Evolutionary conservation across 2,797 vertebrate species (phyloP).

Genomic region (Sebastes miniatus): DNA sequence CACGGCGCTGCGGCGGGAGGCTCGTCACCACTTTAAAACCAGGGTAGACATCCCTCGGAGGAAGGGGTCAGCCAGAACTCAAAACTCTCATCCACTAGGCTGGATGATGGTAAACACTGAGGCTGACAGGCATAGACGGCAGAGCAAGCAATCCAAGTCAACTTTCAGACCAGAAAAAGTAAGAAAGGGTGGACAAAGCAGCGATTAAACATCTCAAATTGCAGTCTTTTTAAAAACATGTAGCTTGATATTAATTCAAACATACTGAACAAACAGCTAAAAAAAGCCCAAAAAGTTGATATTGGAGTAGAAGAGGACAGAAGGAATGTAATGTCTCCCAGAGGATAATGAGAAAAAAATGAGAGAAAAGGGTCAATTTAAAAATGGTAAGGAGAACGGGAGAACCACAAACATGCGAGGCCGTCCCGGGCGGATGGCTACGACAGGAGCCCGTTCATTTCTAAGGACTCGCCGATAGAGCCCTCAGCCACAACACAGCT

Average conservation of each 20-base stretch:
- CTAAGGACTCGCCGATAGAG: slow-evolving; percentile 33
- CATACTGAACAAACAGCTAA: neutral
- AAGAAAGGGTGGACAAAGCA: neutral
- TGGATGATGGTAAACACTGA: slow-evolving; percentile 31
- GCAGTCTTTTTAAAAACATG: slow-evolving; percentile 1
- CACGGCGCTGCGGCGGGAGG: slow-evolving; percentile 41
- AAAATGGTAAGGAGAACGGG: slow-evolving; percentile 12
- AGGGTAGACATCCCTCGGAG: slow-evolving; percentile 43
- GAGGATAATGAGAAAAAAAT: slow-evolving; percentile 42
- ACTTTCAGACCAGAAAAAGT: neutral
- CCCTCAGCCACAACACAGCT: slow-evolving; percentile 48
- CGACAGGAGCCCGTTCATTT: slow-evolving; percentile 52
- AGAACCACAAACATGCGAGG: slow-evolving; percentile 60
- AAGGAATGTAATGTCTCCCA: slow-evolving; percentile 59
- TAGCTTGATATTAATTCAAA: slow-evolving; percentile 25
- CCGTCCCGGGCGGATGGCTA: slow-evolving; percentile 3
- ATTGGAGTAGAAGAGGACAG: slow-evolving; percentile 23
- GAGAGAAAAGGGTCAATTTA: slow-evolving; percentile 16
- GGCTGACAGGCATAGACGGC: slow-evolving; percentile 9
- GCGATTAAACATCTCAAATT: slow-evolving; percentile 13
- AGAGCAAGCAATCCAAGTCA: slow-evolving; percentile 11
- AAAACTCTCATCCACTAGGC: slow-evolving; percentile 30
- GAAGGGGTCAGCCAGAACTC: slow-evolving; percentile 49
- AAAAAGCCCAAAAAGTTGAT: slow-evolving; percentile 20
- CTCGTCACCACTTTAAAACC: slow-evolving; percentile 60